A percentile compares a stretch with the other conserved stretches of the same genome.
phyloP scores from a whole-genome alignment of 2,888 invertebrate species.

The Rhimphoctona megacephalus region DNA sequence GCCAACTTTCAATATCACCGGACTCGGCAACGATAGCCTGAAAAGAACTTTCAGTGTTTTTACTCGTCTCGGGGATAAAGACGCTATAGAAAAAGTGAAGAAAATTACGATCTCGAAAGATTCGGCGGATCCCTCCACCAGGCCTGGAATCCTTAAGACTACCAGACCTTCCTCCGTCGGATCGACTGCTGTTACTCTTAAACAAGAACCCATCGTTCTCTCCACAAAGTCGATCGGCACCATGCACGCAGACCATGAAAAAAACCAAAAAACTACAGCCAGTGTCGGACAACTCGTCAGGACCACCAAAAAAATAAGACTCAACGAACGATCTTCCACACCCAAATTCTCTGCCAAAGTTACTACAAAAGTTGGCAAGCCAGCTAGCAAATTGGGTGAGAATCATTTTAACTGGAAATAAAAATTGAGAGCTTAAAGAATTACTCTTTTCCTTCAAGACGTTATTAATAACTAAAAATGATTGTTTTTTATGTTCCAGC shows the following conservation, averaged over 20 bases:
- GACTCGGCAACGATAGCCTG: conserved; percentile 80
- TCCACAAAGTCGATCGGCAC: conserved; percentile 77
- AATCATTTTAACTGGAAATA: conserved; percentile 10
- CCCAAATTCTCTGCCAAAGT: conserved; percentile 40
- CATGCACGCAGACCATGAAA: conserved; percentile 83
- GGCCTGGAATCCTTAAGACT: conserved; percentile 79
- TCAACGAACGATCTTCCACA: conserved; percentile 59
- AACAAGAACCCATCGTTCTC: conserved; percentile 68
- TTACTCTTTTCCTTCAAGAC: background rate
- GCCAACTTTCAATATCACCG: conserved; percentile 82
- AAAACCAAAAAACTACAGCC: conserved; percentile 74
- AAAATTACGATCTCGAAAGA: conserved; percentile 63
- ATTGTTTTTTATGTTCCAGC: conserved; percentile 74
- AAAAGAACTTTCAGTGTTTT: conserved; percentile 82
- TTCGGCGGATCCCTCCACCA: background rate
- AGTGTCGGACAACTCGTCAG: conserved; percentile 76
- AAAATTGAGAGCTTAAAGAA: no score
- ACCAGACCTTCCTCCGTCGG: conserved; percentile 65
- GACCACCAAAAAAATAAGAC: conserved; percentile 74
- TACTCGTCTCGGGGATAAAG: conserved; percentile 83
- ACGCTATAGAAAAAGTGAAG: conserved; percentile 65
- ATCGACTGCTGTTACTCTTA: conserved; percentile 59
- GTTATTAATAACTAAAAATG: background rate
- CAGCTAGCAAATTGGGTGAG: conserved; percentile 79
- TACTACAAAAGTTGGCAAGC: conserved; percentile 59